phyloP scores from a whole-genome alignment of 2,797 vertebrate genomes.

The Malurus splendens region DNA sequence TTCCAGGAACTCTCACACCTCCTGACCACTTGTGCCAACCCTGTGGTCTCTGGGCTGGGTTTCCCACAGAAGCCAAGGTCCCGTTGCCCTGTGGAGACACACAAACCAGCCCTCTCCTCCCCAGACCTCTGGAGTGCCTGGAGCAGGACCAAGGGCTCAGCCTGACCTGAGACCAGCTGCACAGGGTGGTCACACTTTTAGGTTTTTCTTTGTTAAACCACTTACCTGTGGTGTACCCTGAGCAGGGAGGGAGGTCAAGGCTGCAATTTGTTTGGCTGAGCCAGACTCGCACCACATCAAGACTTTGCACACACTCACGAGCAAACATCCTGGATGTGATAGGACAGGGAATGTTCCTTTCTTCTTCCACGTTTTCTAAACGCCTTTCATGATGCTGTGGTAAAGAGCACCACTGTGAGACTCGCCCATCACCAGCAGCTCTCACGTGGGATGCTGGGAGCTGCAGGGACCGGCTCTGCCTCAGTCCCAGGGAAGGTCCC shows the following conservation, averaged over 20 bases:
- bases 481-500: background rate
- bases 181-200: background rate
- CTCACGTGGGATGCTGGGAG: background rate
- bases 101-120: background rate
- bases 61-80: background rate
- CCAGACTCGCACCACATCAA: background rate
- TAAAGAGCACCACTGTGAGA: background rate
- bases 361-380: background rate
- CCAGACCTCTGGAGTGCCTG: background rate
- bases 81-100: accelerated
- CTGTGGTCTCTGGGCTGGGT: background rate
- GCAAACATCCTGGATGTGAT: constrained; percentile 19
- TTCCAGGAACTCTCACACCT: background rate
- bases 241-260: background rate
- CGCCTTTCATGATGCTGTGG: background rate
- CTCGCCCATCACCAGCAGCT: accelerated
- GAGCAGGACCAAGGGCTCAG: background rate
- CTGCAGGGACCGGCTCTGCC: accelerated
- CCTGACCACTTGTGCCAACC: background rate
- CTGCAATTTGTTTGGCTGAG: background rate
- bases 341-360: background rate
- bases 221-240: background rate
- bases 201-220: background rate
- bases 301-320: accelerated
- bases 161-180: background rate